Conservation (phyloP, 1,140 invertebrate genomes). For the Ectropis grisescens region DNA sequence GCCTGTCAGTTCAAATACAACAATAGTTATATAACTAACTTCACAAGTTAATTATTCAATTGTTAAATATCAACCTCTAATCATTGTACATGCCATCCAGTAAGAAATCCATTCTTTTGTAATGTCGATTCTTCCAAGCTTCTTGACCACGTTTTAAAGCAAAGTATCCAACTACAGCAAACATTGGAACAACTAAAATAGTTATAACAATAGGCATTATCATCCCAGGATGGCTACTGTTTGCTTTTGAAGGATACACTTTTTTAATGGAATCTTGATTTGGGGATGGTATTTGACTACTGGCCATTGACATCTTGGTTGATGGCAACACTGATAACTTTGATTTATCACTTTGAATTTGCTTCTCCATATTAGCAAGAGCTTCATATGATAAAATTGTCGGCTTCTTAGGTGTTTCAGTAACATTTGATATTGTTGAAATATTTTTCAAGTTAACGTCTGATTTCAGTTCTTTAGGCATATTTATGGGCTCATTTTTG, state of each 20-base stretch:
- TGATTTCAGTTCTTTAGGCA: too few species aligned
- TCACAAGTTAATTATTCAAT: too few species aligned
- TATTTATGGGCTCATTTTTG: too few species aligned
- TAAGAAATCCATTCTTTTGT: constrained; percentile 83
- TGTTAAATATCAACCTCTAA: too few species aligned
- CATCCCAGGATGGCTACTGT: constrained; percentile 66
- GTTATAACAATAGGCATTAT: constrained; percentile 77
- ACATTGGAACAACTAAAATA: constrained; percentile 75
- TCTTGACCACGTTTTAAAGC: constrained; percentile 76
- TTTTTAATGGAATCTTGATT: constrained; percentile 12
- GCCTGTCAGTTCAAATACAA: too few species aligned
- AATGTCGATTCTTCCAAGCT: constrained; percentile 83
- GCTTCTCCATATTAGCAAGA: constrained; percentile 4
- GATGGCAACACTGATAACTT: constrained; percentile 7
- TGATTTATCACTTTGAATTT: not conserved
- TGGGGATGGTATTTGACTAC: constrained; percentile 12
- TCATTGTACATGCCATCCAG: constrained; percentile 87
- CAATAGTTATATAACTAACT: too few species aligned
- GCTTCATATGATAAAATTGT: constrained; percentile 11
- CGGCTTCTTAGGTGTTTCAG: constrained; percentile 13
- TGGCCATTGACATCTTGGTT: constrained; percentile 3
- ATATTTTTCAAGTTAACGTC: too few species aligned
- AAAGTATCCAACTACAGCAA: constrained; percentile 73
- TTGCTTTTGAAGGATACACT: constrained; percentile 8
- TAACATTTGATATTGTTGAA: not conserved